Evolutionary conservation across 2,113 vertebrate genomes (phyloP), one percentile per base, ranked within the genome.

Genomic region (Sylvia atricapilla): DNA sequence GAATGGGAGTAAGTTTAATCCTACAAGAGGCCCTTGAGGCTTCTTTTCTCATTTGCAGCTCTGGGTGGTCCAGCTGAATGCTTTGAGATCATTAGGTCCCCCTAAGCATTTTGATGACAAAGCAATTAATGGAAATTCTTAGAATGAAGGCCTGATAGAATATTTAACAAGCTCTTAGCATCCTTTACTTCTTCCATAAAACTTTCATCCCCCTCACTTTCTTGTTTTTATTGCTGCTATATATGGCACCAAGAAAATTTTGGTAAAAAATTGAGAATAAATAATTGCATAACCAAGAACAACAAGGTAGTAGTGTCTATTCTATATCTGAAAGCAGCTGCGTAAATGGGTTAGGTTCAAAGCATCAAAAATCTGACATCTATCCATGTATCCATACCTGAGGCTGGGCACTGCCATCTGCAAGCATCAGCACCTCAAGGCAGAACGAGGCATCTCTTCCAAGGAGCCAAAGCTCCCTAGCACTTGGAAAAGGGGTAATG

Each of bases 1-100:
- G 92, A 94, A 44, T 50, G 39, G 53, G 67, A 90, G 27, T 35
- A 93, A 90, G 35, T 95, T 94, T 95, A 97, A 96, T 97, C 96
- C 72, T 84, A 59, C 85, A 89, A 97, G 94, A 91, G 80, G 49
- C 47, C 49, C 92, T 97, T 85, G 82, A 96, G 73, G 43, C 70
- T 95, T 94, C 49, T 93, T 94, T 84, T 70, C 76, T 66, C 46
- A 60, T 80, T 95, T 89, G 59, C 59, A 93, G 74, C 27, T 92
- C 93, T 96, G 87, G 90, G 93, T 96, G 95, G 95, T 95, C 90
- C 58, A 79, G 46, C 53, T 92, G 73, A 81, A 95, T 95, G 60
- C 72, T 95, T 96, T 96, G 87, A 89, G 87, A 68, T 90, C 64
- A 50, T 85, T 72, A 81, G 16, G 24, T 95, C 31, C 25, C 75